Percentiles rank a stretch among this genome's conserved stretches.
Conservation (phyloP, 2,888 invertebrate species). For the Tinea semifulvella region DNA sequence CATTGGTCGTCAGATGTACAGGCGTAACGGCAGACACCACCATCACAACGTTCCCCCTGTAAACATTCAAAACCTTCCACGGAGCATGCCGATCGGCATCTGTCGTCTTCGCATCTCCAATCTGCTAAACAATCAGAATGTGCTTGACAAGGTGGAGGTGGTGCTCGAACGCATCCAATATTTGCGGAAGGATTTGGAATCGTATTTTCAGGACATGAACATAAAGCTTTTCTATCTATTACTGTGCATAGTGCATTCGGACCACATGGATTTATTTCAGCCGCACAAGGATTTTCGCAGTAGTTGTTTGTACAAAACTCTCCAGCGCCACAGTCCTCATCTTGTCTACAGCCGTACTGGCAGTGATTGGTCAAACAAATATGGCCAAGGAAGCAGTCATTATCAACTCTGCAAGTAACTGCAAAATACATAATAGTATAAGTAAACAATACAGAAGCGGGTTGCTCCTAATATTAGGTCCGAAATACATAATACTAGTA, state of each 20-base stretch:
- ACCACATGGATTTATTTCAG: conserved; percentile 78
- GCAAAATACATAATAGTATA: conserved; percentile 28
- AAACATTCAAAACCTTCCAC: conserved; percentile 76
- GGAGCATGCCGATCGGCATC: conserved; percentile 82
- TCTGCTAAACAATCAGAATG: conserved; percentile 80
- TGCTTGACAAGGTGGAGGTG: conserved; percentile 76
- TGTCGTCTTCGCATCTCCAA: conserved; percentile 75
- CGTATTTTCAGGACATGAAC: conserved; percentile 80
- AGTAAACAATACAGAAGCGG: too few species aligned
- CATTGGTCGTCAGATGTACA: conserved; percentile 89
- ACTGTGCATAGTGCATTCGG: conserved; percentile 85
- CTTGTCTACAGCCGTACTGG: conserved; percentile 84
- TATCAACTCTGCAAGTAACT: conserved; percentile 90
- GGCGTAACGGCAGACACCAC: conserved; percentile 83
- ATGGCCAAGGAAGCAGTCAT: conserved; percentile 92
- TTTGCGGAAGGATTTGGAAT: conserved; percentile 90
- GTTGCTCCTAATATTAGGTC: too few species aligned
- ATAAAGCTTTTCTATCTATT: conserved; percentile 81
- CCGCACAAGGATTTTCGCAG: conserved; percentile 79
- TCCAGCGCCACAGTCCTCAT: conserved; percentile 87
- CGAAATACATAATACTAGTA: too few species aligned
- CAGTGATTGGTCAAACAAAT: conserved; percentile 89
- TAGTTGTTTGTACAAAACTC: conserved; percentile 84
- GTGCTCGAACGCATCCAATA: conserved; percentile 85
- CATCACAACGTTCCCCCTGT: conserved; percentile 80